Evolutionary conservation across 2,888 invertebrate species (phyloP).

Genomic region (Limulus polyphemus): DNA sequence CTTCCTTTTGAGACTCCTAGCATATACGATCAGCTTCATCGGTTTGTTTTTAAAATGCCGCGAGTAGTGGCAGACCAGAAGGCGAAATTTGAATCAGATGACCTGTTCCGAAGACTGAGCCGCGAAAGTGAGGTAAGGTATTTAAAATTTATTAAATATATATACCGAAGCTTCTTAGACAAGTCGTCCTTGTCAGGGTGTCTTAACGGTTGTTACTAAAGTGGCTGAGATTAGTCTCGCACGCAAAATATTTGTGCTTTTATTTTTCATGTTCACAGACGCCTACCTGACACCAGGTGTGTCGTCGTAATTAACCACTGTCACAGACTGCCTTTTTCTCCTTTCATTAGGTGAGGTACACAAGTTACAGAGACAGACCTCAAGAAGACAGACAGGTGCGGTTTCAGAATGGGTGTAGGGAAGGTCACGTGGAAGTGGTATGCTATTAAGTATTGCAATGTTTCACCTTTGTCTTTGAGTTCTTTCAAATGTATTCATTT

Average conservation of each 20-base stretch:
- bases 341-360: constrained; percentile 63
- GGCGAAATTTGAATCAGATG: constrained; percentile 90
- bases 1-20: constrained; percentile 85
- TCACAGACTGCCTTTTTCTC: too few species aligned
- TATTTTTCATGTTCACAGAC: too few species aligned
- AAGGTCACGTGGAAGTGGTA: constrained; percentile 85
- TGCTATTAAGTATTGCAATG: constrained; percentile 31
- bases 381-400: constrained; percentile 82
- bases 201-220: too few species aligned
- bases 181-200: too few species aligned
- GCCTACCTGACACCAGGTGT: too few species aligned
- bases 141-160: too few species aligned
- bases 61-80: constrained; percentile 94
- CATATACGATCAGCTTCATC: constrained; percentile 64
- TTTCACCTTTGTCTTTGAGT: background rate
- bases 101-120: constrained; percentile 81
- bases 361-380: constrained; percentile 84
- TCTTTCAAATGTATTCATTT: too few species aligned
- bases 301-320: too few species aligned
- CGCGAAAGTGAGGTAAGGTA: constrained; percentile 75
- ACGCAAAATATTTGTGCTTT: too few species aligned
- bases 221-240: too few species aligned
- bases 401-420: constrained; percentile 85
- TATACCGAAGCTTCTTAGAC: too few species aligned
- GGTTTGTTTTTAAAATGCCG: constrained; percentile 91